Base-by-base conservation (phyloP, 1,140 invertebrate species). In the Zaprionus davidi region DNA sequence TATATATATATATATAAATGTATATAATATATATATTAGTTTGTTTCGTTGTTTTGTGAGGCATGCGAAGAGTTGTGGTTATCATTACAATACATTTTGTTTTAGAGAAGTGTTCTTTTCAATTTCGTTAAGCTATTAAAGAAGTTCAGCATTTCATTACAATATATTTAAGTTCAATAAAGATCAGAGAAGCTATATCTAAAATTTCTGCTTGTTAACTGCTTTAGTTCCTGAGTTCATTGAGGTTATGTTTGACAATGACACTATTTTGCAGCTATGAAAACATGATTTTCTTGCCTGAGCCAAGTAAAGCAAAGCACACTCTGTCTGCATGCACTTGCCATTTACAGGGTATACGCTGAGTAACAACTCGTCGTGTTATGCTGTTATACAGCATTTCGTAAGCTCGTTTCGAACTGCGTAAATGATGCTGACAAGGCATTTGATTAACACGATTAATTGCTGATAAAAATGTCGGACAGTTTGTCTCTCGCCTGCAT, bases 371-470 rank as follows among this genome's bases (percentile, higher is more conserved):
- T 74, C 71, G 58, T 70, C 71, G 58, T 74, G 58, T 62, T 20
- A 12, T 12, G 36, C 55, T 36, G 55, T 62, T 71, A 56, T 71
- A 66, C 55, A 28, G 69, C 68, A 71, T 76, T 87, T 84, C 84
- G 81, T 87, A 88, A 87, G 72, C 82, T 66, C 76, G 70, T 78
- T 83, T 56, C 26, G 65, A 49, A 56, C 38, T 62, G 70, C 53
- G 81, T 88, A 88, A 88, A 85, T 90, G 85, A 90, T 82, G 85
- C 85, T 88, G 85, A 88, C 85, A 88, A 88, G 85, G 86, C 85
- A 88, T 88, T 88, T 88, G 85, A 90, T 88, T 88, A 88, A 88
- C 85, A 88, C 85, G 85, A 88, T 88, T 88, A 88, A 88, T 88
- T 88, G 85, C 86, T 85, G 85, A 88, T 88, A 88, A 88, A 90